Evolutionary conservation across 2,113 vertebrate species (phyloP), one percentile per base, ranked within the genome.

Genomic region (Hystrix cristata): DNA sequence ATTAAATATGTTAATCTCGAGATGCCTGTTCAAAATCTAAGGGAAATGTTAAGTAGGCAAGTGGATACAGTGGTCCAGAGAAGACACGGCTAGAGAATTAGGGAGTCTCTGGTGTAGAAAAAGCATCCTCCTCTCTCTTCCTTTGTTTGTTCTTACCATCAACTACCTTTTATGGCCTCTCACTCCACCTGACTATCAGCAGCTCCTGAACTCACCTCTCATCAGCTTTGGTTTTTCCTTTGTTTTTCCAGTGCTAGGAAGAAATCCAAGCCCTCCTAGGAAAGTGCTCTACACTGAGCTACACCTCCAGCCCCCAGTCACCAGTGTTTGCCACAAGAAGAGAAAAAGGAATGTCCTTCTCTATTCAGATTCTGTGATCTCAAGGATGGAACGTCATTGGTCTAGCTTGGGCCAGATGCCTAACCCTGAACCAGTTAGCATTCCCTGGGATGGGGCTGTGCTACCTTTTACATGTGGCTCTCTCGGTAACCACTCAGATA

Each of bases 381-480:
- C n/a, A 31, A n/a, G 78, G 83, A 85, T 95, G 62, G 51, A 88
- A 51, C 13, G 48, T 85, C 38, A 79, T 67, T 84, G 83, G 92
- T 57, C 48, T 90, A 27, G 10, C n/a, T 46, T 46, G 29, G 15
- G 72, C 78, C 38, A 83, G 14, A 23, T 60, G 19, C 67, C 51
- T 82, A 21, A 9, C 19, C 31, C 80, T 59, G 11, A 51, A 18
- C 91, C 53, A 48, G 5, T 91, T 83, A 25, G 5, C 62, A 60
- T 83, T 53, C 13, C 21, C 53, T 21, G 67, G 53, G 7, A 5
- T 6, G 2, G 46, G 12, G 21, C 19, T 43, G 0, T 27, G 5
- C 27, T 62, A 0, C 5, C 16, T 69, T 69, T 15, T 76, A 8
- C 10, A 60, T 12, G 91, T 8, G 19, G 67, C 76, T 65, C 21